Percentiles rank a stretch among this genome's conserved stretches.
Conservation (phyloP, 2,888 invertebrate genomes). For the Crepidodera aurea region DNA sequence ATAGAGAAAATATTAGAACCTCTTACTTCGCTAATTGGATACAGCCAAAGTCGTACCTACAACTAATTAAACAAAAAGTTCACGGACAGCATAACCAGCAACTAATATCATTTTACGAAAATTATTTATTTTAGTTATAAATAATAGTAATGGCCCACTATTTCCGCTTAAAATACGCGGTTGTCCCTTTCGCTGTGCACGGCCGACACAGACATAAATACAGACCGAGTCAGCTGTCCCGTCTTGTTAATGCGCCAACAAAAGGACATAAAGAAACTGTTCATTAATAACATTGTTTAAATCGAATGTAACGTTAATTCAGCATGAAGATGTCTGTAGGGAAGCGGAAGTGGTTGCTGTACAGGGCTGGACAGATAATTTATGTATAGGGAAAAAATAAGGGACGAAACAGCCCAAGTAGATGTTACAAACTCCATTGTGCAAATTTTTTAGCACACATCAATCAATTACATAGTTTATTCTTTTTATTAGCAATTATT, state of each 20-base stretch:
- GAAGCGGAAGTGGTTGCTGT: slow-evolving; percentile 28
- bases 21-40: too few relatives aligned
- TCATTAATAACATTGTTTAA: slow-evolving; percentile 40
- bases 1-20: too few relatives aligned
- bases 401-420: background rate
- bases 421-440: too few relatives aligned
- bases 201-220: slow-evolving; percentile 16
- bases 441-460: too few relatives aligned
- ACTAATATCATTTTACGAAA: too few relatives aligned
- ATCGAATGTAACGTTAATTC: slow-evolving; percentile 30
- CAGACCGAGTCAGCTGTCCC: slow-evolving; percentile 33
- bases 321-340: slow-evolving; percentile 28
- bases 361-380: slow-evolving; percentile 11
- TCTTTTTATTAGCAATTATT: too few relatives aligned
- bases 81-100: too few relatives aligned
- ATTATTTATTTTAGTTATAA: background rate
- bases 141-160: background rate
- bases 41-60: too few relatives aligned
- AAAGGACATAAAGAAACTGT: slow-evolving; percentile 36
- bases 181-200: background rate
- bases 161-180: background rate
- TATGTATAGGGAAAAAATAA: background rate
- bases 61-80: too few relatives aligned
- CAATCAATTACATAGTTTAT: too few relatives aligned
- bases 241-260: slow-evolving; percentile 33